Percentiles rank a stretch among this genome's conserved stretches.
Evolutionary conservation across 2,797 vertebrate species (phyloP).

Genomic region (Sebastes hubbsi): DNA sequence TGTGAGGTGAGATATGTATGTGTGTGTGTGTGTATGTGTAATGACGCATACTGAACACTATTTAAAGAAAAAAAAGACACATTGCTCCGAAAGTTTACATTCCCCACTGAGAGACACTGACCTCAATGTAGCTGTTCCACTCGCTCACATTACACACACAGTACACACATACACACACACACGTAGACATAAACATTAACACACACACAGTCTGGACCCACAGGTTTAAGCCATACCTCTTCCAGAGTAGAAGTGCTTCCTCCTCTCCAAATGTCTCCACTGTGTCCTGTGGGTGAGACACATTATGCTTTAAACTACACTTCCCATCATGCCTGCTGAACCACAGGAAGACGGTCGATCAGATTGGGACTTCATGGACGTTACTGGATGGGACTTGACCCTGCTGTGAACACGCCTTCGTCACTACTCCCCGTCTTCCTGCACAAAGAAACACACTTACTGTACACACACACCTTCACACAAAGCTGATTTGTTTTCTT

Average conservation of each 20-base stretch:
- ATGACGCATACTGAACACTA: constrained; percentile 59
- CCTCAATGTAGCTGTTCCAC: constrained; percentile 72
- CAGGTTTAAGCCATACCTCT: constrained; percentile 82
- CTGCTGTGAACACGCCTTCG: constrained; percentile 62
- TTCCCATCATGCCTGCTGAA: constrained; percentile 71
- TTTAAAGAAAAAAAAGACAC: constrained; percentile 68
- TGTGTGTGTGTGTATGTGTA: constrained; percentile 26
- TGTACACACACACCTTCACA: constrained; percentile 13
- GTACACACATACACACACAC: constrained; percentile 10
- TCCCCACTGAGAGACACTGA: constrained; percentile 74
- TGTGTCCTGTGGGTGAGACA: constrained; percentile 75
- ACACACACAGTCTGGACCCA: constrained; percentile 63
- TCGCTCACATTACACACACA: constrained; percentile 20
- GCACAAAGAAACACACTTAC: constrained; percentile 38
- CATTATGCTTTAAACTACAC: constrained; percentile 75
- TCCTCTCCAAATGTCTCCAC: constrained; percentile 69
- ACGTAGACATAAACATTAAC: constrained; percentile 26
- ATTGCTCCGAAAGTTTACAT: constrained; percentile 77
- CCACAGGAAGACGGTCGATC: constrained; percentile 19
- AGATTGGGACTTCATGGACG: constrained; percentile 9
- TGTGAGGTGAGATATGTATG: background rate
- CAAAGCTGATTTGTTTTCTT: constrained; percentile 66
- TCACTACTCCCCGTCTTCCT: constrained; percentile 61
- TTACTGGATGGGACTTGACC: constrained; percentile 42
- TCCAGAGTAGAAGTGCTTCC: constrained; percentile 79